phyloP scores from a whole-genome alignment of 2,888 invertebrate species.

The Octonoba sinensis region DNA sequence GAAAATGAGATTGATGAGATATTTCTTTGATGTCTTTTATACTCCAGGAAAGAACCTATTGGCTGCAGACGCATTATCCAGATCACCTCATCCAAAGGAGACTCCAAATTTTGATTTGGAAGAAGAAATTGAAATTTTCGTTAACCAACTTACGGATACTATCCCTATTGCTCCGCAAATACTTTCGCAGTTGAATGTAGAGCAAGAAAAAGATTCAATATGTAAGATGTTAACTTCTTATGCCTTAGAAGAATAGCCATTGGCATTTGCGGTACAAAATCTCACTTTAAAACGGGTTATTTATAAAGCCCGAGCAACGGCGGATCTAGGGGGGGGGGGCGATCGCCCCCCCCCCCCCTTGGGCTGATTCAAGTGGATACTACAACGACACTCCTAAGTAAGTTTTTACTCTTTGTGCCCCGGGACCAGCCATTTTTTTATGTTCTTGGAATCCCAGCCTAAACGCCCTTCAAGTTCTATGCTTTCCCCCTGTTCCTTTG shows the following conservation, averaged over 20 bases:
- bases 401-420: no score
- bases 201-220: constrained; percentile 2
- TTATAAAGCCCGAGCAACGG: no score
- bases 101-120: constrained; percentile 30
- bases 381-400: no score
- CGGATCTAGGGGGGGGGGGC: no score
- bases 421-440: no score
- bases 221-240: background rate
- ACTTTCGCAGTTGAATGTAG: constrained; percentile 36
- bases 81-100: constrained; percentile 11
- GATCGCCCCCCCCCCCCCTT: no score
- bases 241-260: background rate
- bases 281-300: constrained; percentile 20
- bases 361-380: no score
- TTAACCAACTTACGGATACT: constrained; percentile 27
- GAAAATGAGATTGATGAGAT: constrained; percentile 68
- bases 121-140: constrained; percentile 46
- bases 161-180: constrained; percentile 58
- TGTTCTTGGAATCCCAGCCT: no score
- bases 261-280: constrained; percentile 50
- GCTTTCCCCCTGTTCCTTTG: no score
- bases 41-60: constrained; percentile 68
- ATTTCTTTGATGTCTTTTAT: constrained; percentile 67
- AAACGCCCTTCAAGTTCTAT: no score
- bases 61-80: constrained; percentile 68